Conservation (phyloP, 1,140 invertebrate genomes). For the Papilio polyxenes region DNA sequence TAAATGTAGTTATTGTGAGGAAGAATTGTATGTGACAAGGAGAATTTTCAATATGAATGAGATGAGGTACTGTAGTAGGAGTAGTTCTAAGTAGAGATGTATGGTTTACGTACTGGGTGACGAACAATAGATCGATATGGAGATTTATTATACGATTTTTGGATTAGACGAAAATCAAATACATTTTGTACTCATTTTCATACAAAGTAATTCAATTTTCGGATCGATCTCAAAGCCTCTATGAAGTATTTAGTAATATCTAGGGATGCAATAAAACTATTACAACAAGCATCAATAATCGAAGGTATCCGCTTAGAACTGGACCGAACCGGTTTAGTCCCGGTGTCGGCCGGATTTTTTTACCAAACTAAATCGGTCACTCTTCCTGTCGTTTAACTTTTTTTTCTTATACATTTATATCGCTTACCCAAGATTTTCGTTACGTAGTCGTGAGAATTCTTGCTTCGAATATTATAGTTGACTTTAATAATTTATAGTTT, state of each 20-base stretch:
- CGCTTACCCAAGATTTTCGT: neutral
- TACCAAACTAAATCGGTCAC: conserved; percentile 44
- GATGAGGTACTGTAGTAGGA: too few relatives aligned
- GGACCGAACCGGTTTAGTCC: conserved; percentile 46
- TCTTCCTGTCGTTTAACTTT: conserved; percentile 63
- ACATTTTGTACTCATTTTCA: neutral
- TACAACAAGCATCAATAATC: conserved; percentile 4
- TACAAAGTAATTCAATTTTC: neutral
- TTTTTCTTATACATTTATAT: conserved; percentile 44
- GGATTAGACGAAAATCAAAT: neutral
- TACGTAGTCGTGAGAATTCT: conserved; percentile 13
- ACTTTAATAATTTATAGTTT: neutral
- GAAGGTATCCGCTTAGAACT: conserved; percentile 30
- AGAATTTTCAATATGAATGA: too few relatives aligned
- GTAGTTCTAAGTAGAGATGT: too few relatives aligned
- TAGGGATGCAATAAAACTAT: conserved; percentile 1
- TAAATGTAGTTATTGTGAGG: neutral
- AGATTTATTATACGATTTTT: too few relatives aligned
- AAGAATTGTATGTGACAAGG: neutral
- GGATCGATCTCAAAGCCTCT: neutral
- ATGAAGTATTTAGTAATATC: neutral
- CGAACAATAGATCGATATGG: too few relatives aligned
- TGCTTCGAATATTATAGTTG: neutral
- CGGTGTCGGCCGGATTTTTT: conserved; percentile 43
- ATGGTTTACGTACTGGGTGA: too few relatives aligned